Percentiles rank a stretch among this genome's conserved stretches.
Evolutionary conservation across 1,140 invertebrate species (phyloP).

Genomic region (Apis mellifera): DNA sequence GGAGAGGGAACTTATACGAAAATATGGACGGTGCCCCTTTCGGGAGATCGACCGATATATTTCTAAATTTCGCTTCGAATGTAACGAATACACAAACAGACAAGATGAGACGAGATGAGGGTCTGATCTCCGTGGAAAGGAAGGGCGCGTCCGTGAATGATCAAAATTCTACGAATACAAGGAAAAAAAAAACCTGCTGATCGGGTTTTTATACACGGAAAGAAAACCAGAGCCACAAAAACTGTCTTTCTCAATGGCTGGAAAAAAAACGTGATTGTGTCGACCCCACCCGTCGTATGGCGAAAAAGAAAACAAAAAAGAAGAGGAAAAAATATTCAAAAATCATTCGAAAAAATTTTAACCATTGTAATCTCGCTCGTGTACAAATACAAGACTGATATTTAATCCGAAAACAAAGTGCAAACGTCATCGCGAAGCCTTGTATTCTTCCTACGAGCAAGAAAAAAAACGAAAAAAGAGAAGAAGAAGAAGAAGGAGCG

Average conservation of each 20-base stretch:
- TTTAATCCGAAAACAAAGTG: background rate
- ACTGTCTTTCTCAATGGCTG: slow-evolving; percentile 55
- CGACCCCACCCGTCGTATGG: slow-evolving; percentile 44
- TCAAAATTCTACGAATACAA: slow-evolving; percentile 53
- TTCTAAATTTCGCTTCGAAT: too few species aligned
- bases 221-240: slow-evolving; percentile 66
- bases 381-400: slow-evolving; percentile 15
- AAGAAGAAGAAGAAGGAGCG: background rate
- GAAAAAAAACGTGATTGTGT: slow-evolving; percentile 43
- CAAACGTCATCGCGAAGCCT: background rate
- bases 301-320: slow-evolving; percentile 1
- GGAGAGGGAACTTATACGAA: slow-evolving; percentile 40
- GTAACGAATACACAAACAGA: too few species aligned
- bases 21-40: slow-evolving; percentile 21
- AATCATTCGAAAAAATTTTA: background rate
- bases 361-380: background rate
- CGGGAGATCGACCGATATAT: slow-evolving; percentile 35
- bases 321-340: background rate
- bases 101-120: too few species aligned
- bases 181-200: slow-evolving; percentile 59
- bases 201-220: slow-evolving; percentile 60
- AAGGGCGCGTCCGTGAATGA: slow-evolving; percentile 2
- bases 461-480: background rate
- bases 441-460: slow-evolving; percentile 21
- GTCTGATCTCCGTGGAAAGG: slow-evolving; percentile 55